Percentiles rank a stretch among this genome's conserved stretches.
These are phyloP conservation scores for Calameuta idolon DNA, from an alignment of 2,888 invertebrate genomes.

Conservation along the genomic window DNA sequence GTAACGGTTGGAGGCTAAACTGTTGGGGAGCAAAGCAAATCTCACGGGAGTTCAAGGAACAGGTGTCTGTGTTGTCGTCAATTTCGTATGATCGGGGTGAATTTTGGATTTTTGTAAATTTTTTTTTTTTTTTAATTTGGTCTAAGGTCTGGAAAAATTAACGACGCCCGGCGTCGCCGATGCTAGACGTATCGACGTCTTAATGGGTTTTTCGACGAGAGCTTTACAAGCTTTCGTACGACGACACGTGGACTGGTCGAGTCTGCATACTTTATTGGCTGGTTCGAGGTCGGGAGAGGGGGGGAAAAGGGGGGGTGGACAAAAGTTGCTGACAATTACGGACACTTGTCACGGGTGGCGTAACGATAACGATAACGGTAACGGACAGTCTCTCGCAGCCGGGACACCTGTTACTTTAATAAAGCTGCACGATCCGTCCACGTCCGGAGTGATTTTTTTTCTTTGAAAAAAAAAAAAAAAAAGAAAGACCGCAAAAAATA, in stretches of 20 bases:
- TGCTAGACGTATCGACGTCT: neutral
- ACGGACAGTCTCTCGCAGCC: neutral
- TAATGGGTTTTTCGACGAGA: neutral
- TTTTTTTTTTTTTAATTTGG: neutral
- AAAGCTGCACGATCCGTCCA: neutral
- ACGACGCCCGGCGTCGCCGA: neutral
- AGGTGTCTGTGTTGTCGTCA: neutral
- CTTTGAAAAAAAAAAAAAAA: neutral
- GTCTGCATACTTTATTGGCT: constrained; percentile 16
- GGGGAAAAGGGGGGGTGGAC: constrained; percentile 6
- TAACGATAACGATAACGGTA: neutral
- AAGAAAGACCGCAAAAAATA: neutral
- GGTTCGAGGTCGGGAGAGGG: constrained; percentile 15
- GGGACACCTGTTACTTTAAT: neutral
- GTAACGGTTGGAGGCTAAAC: neutral
- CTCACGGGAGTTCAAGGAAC: neutral
- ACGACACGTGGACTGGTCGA: neutral
- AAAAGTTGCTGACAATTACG: constrained; percentile 7
- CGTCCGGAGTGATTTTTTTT: neutral
- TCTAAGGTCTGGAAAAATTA: neutral
- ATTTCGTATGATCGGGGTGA: neutral
- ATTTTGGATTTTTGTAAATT: neutral
- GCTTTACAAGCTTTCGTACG: neutral
- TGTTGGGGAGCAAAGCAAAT: neutral
- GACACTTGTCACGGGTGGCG: neutral